phyloP scores from a whole-genome alignment of 2,888 invertebrate species.

The Choristoneura rosaceana region DNA sequence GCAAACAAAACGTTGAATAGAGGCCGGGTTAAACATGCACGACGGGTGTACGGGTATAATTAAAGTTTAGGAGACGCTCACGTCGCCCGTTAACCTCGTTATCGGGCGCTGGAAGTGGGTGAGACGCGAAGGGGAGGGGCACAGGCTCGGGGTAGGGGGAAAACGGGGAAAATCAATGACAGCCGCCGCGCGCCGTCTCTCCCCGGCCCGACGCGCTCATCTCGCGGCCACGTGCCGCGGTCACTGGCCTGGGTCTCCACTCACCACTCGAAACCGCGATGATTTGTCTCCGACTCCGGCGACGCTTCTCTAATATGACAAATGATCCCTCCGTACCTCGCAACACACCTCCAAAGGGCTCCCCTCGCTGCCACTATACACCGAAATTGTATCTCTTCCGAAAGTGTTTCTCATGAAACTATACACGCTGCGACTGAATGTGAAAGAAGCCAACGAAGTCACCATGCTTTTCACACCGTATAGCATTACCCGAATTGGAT shows the following conservation, averaged over 20 bases:
- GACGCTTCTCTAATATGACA: conserved; percentile 37
- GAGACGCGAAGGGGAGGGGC: conserved; percentile 81
- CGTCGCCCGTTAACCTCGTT: conserved; percentile 86
- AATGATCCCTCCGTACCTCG: conserved; percentile 40
- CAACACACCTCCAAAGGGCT: conserved; percentile 17
- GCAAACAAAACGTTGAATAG: conserved; percentile 82
- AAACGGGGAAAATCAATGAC: conserved; percentile 84
- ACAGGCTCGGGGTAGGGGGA: conserved; percentile 70
- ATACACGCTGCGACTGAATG: conserved; percentile 44
- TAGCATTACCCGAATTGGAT: conserved; percentile 36
- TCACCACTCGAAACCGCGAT: conserved; percentile 46
- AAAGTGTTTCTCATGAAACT: conserved; percentile 37
- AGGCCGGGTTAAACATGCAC: conserved; percentile 84
- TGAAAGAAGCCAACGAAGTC: conserved; percentile 45
- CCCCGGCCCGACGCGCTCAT: conserved; percentile 82
- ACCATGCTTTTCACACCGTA: conserved; percentile 40
- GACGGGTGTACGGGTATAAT: conserved; percentile 84
- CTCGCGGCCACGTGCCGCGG: conserved; percentile 84
- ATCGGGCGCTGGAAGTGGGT: conserved; percentile 86
- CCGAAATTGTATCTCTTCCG: conserved; percentile 37
- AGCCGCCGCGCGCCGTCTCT: conserved; percentile 84
- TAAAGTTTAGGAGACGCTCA: conserved; percentile 86
- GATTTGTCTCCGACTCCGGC: conserved; percentile 44
- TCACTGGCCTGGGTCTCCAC: conserved; percentile 78
- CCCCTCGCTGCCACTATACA: conserved; percentile 15